Base-by-base conservation (phyloP, 2,113 vertebrate genomes). In the Misgurnus anguillicaudatus region DNA sequence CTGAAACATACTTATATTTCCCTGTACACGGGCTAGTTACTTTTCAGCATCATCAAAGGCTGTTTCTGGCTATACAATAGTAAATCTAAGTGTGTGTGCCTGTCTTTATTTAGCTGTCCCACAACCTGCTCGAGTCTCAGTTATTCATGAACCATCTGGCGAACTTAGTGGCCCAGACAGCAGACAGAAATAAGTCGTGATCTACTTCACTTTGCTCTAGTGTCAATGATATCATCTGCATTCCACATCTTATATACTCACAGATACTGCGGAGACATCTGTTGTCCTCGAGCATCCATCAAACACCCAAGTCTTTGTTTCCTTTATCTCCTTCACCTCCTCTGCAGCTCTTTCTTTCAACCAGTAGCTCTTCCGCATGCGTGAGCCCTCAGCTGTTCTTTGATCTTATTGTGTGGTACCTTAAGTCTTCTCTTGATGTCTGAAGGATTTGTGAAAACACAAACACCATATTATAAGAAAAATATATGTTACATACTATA, bases 101-200 rank as follows among this genome's bases (percentile, higher is more conserved):
- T 64, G 58, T 57, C 3, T 48, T 67, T 73, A 60, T 80, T 77
- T 73, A 45, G 74, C 78, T 88, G 84, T 79, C 82, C 47, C 62
- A 41, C 62, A 79, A 88, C 86, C 89, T 86, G 86, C 79, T 72
- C 31, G 84, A 85, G 65, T 82, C 85, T 90, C 85, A 87, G 84
- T 90, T 92, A 92, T 93, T 91, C 85, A 93, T 92, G 90, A 91
- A 89, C 92, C 90, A 92, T 93, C 90, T 93, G 92, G 64, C 88
- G 60, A 87, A 85, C 84, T 83, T 75, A 85, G 85, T 89, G 87
- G 90, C 86, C 89, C 87, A 88, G 83, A 83, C 85, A 86, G 89
- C 89, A 88, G 89, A 91, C 62, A 70, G 38, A 78, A 71, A 67
- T 82, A 87, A 87, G 85, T 85, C 84, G 81, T 89, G 85, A 82